These are phyloP conservation scores for Osedax frankpressi DNA, from an alignment of 2,888 invertebrate genomes.

Conservation along the genomic window DNA sequence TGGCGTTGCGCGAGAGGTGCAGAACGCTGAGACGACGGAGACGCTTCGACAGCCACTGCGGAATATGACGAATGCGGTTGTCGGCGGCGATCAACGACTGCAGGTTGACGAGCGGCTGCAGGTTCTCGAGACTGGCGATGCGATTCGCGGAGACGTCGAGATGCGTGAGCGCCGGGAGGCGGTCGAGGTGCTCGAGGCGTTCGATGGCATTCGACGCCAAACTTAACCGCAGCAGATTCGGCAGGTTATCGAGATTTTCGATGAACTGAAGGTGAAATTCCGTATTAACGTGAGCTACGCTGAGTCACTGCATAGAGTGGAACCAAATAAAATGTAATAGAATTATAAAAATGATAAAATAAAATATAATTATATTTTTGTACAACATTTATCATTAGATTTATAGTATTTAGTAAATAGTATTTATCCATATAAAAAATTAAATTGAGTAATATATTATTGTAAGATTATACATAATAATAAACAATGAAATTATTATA, in stretches of 20 bases:
- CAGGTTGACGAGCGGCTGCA: constrained; percentile 29
- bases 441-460: too few relatives aligned
- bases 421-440: too few relatives aligned
- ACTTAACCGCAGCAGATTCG: constrained; percentile 35
- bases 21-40: not conserved
- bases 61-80: not conserved
- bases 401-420: not conserved
- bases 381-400: not conserved
- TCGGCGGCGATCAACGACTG: not conserved
- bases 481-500: too few relatives aligned
- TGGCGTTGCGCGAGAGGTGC: not conserved
- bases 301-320: too few relatives aligned
- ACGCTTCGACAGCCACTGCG: not conserved
- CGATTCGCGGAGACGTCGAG: constrained; percentile 39
- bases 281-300: too few relatives aligned
- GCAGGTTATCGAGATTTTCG: constrained; percentile 40
- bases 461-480: too few relatives aligned
- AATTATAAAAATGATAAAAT: not conserved
- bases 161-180: constrained; percentile 36
- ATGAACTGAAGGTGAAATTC: constrained; percentile 42
- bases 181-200: constrained; percentile 42
- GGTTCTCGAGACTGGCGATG: constrained; percentile 37
- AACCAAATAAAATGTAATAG: not conserved
- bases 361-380: not conserved
- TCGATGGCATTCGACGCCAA: constrained; percentile 41